These are phyloP conservation scores for Proteles cristata DNA, from an alignment of 2,113 vertebrate species.

Conservation along the genomic window DNA sequence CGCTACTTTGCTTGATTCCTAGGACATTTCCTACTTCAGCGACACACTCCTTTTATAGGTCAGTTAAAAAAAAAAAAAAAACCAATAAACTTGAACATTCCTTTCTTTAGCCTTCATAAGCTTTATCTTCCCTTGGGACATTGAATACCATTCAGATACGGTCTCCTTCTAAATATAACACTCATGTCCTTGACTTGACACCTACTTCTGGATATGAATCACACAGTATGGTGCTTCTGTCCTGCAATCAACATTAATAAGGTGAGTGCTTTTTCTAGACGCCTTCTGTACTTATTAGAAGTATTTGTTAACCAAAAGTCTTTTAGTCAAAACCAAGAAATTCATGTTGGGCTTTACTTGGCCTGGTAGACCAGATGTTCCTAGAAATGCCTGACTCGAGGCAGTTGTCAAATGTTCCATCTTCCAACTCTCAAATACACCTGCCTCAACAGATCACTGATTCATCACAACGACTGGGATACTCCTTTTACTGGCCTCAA, in stretches of 20 bases:
- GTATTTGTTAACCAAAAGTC: not conserved
- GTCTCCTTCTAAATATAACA: not conserved
- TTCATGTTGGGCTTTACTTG: not conserved
- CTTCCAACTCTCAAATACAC: rapidly evolving
- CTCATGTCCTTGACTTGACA: not conserved
- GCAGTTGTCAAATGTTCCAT: no score
- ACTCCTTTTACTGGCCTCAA: not conserved
- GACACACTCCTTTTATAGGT: not conserved
- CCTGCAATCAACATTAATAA: not conserved
- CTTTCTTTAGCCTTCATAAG: not conserved
- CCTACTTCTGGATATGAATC: not conserved
- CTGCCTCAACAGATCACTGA: not conserved
- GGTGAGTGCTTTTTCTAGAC: not conserved
- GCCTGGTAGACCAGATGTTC: not conserved
- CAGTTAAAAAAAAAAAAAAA: no score
- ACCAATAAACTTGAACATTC: not conserved
- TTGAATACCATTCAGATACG: not conserved
- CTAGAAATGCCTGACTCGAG: not conserved
- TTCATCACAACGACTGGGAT: rapidly evolving
- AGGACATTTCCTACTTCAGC: rapidly evolving
- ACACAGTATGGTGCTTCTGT: not conserved
- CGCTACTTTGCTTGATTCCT: not conserved
- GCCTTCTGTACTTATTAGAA: no score
- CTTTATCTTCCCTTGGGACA: not conserved
- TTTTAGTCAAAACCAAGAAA: not conserved